phyloP scores from a whole-genome alignment of 2,113 vertebrate species.

The Aspiorhynchus laticeps region DNA sequence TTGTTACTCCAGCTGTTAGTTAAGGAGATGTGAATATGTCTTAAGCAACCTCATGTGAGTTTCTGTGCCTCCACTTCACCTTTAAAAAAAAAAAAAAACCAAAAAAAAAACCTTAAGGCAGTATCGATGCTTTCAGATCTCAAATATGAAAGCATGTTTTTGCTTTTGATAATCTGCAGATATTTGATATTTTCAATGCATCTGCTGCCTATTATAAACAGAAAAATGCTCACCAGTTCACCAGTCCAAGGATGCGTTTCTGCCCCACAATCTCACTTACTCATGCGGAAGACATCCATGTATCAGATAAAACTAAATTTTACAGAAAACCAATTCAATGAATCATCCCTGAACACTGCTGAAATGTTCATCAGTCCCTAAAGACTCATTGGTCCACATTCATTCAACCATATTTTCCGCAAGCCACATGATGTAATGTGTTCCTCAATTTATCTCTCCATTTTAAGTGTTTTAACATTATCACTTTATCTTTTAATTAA shows the following conservation, averaged over 20 bases:
- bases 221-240: not conserved
- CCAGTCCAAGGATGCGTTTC: not conserved
- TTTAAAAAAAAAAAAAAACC: not conserved
- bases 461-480: not conserved
- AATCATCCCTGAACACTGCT: not conserved
- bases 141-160: not conserved
- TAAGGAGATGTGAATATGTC: not conserved
- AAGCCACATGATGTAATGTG: not conserved
- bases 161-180: not conserved
- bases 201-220: not conserved
- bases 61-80: not conserved
- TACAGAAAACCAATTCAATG: not conserved
- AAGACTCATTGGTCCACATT: not conserved
- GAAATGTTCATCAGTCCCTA: not conserved
- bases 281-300: not conserved
- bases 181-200: not conserved
- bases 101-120: no score
- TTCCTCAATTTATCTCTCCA: not conserved
- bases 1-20: not conserved
- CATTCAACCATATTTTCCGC: not conserved
- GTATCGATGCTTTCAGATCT: not conserved
- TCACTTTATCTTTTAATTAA: constrained; percentile 11
- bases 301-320: constrained; percentile 7
- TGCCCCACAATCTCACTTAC: not conserved
- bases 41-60: not conserved